Evolutionary conservation across 2,797 vertebrate genomes (phyloP).

Genomic region (Tragopan temminckii): DNA sequence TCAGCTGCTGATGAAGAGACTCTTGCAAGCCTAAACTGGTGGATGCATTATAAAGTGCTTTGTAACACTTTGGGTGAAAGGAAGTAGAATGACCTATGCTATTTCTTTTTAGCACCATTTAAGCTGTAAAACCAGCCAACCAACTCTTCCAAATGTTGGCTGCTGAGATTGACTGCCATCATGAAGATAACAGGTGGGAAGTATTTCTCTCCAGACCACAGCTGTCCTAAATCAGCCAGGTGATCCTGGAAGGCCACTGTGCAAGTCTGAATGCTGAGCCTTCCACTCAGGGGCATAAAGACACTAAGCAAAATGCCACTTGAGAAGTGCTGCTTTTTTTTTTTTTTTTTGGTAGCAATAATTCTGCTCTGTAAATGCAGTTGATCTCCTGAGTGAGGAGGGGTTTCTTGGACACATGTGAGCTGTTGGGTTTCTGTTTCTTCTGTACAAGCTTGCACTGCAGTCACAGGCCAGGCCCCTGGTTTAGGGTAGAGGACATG

Average conservation of each 20-base stretch:
- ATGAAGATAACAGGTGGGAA: slow-evolving; percentile 57
- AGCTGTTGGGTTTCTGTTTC: neutral
- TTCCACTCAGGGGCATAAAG: slow-evolving; percentile 61
- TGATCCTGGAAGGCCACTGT: neutral
- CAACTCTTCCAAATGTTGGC: slow-evolving; percentile 40
- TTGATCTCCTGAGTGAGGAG: slow-evolving; percentile 70
- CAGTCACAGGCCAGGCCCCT: neutral
- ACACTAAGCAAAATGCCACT: slow-evolving; percentile 48
- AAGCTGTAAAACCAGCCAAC: slow-evolving; percentile 66
- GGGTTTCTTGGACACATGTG: slow-evolving; percentile 56
- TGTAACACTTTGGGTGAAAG: slow-evolving; percentile 59
- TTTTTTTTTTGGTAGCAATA: slow-evolving; percentile 12
- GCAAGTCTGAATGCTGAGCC: neutral
- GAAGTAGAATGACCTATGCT: slow-evolving; percentile 44
- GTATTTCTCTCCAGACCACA: slow-evolving; percentile 48
- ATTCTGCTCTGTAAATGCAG: slow-evolving; percentile 69
- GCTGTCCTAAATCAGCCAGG: slow-evolving; percentile 53
- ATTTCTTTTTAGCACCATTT: slow-evolving; percentile 63
- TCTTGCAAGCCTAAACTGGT: neutral
- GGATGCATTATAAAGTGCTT: neutral
- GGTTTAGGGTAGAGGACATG: neutral
- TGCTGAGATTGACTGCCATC: slow-evolving; percentile 63
- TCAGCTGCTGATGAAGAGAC: neutral
- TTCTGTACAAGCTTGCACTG: neutral
- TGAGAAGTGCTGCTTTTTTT: slow-evolving; percentile 49